These are phyloP conservation scores for Furcifer pardalis DNA, from an alignment of 2,797 vertebrate species.

Conservation along the genomic window DNA sequence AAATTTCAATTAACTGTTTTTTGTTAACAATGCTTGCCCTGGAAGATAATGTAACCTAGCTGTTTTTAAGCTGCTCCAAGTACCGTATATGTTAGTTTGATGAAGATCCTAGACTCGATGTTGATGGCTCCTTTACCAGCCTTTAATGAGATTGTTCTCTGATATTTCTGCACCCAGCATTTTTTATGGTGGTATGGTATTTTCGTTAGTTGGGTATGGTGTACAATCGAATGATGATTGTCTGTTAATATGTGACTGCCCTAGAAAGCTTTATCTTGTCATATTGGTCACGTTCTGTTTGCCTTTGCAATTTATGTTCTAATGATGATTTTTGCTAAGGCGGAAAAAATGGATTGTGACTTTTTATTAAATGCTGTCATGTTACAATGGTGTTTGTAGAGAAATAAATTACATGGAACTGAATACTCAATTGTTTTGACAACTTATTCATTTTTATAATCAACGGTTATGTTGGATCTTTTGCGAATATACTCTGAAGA, in stretches of 20 bases:
- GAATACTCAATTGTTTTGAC: not conserved
- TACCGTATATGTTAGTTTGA: not conserved
- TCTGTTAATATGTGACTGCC: not conserved
- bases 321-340: not conserved
- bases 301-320: not conserved
- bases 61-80: not conserved
- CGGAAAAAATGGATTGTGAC: constrained; percentile 1
- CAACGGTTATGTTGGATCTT: not conserved
- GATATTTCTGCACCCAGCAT: not conserved
- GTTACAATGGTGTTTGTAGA: not conserved
- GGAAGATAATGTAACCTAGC: no score
- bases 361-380: constrained; percentile 4
- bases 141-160: not conserved
- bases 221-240: not conserved
- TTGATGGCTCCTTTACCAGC: not conserved
- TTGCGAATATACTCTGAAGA: not conserved
- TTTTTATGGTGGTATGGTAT: not conserved
- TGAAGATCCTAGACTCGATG: not conserved
- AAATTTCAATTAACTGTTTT: not conserved
- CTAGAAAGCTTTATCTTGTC: not conserved
- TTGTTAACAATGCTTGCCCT: not conserved
- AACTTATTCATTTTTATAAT: constrained; percentile 8
- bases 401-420: constrained; percentile 3
- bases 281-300: not conserved
- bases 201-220: not conserved